Base-by-base conservation (phyloP, 2,888 invertebrate species). In the Heliconius charithonia region DNA sequence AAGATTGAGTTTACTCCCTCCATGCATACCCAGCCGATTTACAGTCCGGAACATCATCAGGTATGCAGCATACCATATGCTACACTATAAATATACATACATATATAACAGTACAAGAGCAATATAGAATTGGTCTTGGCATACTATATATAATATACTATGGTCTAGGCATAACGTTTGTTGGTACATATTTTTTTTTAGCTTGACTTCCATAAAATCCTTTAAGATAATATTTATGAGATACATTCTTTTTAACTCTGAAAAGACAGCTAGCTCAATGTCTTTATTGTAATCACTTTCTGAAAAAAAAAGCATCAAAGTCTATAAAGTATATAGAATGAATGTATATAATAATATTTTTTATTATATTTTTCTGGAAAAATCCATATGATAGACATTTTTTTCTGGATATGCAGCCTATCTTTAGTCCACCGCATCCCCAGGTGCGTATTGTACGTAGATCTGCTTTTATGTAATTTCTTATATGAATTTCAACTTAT, bases 371-470 rank as follows among this genome's bases (percentile, higher is more conserved):
- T 51, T 19, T 51, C 19, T 51, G 19, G 7, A 51, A 51, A 7
- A 59, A 59, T 10, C 4, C 9, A n/a, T 4, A 22, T 59, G n/a
- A 69, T 69, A 25, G 13, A 69, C 3, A 25, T 69, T 25, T 41
- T 41, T 72, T 22, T 51, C 19, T 71, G 72, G 72, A 59, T 29
- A 72, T 72, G 72, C 72, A 72, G 72, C 72, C 72, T 7, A 22
- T 74, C 6, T 74, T 27, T 3, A 74, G 74, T 65, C 74, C 74
- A 12, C 27, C 62, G 41, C 45, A 63, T 32, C 63, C 62, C 1
- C 63, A 74, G 74, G 62, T 74, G 41, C 13, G 62, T 74, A 65
- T 25, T 27, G 2, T 63, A 32, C 22, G 7, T 51, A 51, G 22
- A 51, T 51, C 51, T 51, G 51, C 22, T 13, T 45, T 45, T 45